phyloP scores from a whole-genome alignment of 2,113 vertebrate species.

The cat (Felis catus) region F.catus_Fca126_mat1.0 CM031412.1:101762501-101763000 shows the following conservation, averaged over 20 bases:
- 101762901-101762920: not conserved
- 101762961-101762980: not conserved
- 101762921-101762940: not conserved
- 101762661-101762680: not conserved
- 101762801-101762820: not conserved
- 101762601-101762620: not conserved
- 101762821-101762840: not conserved
- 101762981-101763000: not conserved
- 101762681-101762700: constrained; percentile 37
- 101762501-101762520: not conserved
- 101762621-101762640: constrained; percentile 2
- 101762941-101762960: constrained; percentile 4
- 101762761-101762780: constrained; percentile 25
- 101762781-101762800: constrained; percentile 14
- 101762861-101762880: constrained; percentile 43
- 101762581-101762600: not conserved
- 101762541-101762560: constrained; percentile 13
- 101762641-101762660: not conserved
- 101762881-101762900: not conserved
- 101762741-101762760: constrained; percentile 37
- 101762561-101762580: not conserved
- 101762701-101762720: not conserved
- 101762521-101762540: not conserved
- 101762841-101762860: not conserved
- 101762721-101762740: constrained; percentile 47